Evolutionary conservation across 2,113 vertebrate genomes (phyloP).

Genomic region (Crotalus helleri): DNA sequence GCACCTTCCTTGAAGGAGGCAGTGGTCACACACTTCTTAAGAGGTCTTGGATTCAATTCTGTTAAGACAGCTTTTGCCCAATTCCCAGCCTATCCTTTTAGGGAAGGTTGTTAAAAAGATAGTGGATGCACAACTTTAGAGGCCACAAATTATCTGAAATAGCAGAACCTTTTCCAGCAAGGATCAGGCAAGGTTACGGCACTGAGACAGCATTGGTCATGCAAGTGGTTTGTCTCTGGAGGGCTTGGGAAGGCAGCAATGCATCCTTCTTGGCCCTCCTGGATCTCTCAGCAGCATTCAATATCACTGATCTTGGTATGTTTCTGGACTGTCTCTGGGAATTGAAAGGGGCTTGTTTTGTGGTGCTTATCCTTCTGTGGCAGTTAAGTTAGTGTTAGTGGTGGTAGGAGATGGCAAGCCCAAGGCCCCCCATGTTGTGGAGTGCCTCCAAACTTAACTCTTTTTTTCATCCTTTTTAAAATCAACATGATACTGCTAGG

Average conservation of each 20-base stretch:
- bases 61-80: not conserved
- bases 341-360: not conserved
- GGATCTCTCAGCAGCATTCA: not conserved
- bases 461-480: not conserved
- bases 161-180: not conserved
- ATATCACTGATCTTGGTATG: not conserved
- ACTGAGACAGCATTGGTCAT: not conserved
- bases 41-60: not conserved
- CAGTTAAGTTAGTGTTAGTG: not conserved
- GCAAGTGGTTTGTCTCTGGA: not conserved
- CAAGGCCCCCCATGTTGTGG: not conserved
- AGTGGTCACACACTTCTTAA: not conserved
- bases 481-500: not conserved
- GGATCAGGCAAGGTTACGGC: not conserved
- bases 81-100: not conserved
- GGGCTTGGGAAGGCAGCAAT: not conserved
- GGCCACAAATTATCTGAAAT: not conserved
- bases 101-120: not conserved
- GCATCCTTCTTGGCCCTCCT: not conserved
- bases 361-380: not conserved
- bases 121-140: not conserved
- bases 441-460: not conserved
- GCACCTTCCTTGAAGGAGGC: not conserved
- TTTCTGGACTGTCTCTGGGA: not conserved
- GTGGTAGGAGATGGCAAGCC: not conserved